Evolutionary conservation across 2,797 vertebrate species (phyloP), one percentile per base, ranked within the genome.

Genomic region (Morus bassanus): DNA sequence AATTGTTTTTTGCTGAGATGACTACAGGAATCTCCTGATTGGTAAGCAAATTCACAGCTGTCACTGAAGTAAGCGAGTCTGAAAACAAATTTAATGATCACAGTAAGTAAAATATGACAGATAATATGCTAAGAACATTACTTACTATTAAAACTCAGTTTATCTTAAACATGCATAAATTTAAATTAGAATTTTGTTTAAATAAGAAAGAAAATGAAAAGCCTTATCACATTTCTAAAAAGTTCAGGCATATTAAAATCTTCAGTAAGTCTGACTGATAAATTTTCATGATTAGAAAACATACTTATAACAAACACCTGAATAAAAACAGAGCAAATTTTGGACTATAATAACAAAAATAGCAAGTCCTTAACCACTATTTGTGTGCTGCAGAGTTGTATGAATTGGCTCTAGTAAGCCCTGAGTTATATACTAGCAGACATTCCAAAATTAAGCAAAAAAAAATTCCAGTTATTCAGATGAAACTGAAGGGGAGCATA

Each of bases 31-130:
- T 96, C 95, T 99, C 99, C 30, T 95, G 98, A 84, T 96, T 94
- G 5, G 99, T 99, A 96, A 99, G 98, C 96, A 99, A 78, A 97
- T 98, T 99, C 88, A 98, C 95, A 82, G 99, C 99, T 4, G 93
- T 99, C 97, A 99, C 98, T 10, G 98, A 98, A 13, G 99, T 99
- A 16, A 99, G 98, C 18, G 98, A 98, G 93, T 99, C 99, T 99
- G 98, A 35, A 98, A 98, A 91, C 18, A 94, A 92, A 92, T 17
- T 16, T 18, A 89, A 61, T 19, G 17, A 77, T n/a, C 9, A 35
- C 2, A 5, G 53, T 93, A 96, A 92, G 43, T 72, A 77, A 94
- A 95, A 78, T 23, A 85, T 3, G 45, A 67, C 37, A 56, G 51
- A 56, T 87, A 37, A 85, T 45, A 60, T 1, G 13, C 54, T 72